Evolutionary conservation across 2,113 vertebrate species (phyloP).

Genomic region (Rhadina sibilatrix): DNA sequence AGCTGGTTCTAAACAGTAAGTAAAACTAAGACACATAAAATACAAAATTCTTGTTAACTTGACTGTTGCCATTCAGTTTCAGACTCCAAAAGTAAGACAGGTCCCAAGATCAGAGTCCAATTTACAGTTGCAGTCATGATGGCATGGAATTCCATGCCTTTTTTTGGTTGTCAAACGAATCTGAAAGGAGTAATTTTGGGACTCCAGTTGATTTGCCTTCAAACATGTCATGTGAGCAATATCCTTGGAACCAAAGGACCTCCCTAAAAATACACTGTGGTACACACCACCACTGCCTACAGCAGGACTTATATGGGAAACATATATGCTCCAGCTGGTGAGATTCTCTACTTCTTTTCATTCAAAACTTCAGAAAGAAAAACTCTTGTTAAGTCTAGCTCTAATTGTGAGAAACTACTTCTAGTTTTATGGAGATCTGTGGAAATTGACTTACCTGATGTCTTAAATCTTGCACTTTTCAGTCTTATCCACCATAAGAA

Average conservation of each 20-base stretch:
- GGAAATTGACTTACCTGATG: neutral
- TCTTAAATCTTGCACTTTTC: neutral
- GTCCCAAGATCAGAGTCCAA: neutral
- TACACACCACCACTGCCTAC: neutral
- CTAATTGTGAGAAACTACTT: neutral
- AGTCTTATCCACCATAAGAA: neutral
- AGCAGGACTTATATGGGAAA: neutral
- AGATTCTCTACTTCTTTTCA: neutral
- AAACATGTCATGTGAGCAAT: neutral
- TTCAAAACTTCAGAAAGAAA: neutral
- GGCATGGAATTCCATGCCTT: neutral
- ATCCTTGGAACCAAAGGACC: neutral
- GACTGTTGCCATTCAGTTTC: neutral
- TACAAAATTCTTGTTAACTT: neutral
- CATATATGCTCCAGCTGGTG: neutral
- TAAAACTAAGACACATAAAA: neutral
- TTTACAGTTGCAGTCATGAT: neutral
- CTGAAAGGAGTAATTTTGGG: neutral
- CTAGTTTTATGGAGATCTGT: neutral
- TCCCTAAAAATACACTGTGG: neutral
- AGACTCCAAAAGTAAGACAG: neutral
- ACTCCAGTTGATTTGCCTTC: neutral
- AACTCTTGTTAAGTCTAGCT: neutral
- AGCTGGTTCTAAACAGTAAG: neutral
- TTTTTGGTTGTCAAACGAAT: accelerated